Percentiles rank a stretch among this genome's conserved stretches.
These are phyloP conservation scores for Cervus canadensis DNA, from an alignment of 2,113 vertebrate genomes.

Conservation along the genomic window DNA sequence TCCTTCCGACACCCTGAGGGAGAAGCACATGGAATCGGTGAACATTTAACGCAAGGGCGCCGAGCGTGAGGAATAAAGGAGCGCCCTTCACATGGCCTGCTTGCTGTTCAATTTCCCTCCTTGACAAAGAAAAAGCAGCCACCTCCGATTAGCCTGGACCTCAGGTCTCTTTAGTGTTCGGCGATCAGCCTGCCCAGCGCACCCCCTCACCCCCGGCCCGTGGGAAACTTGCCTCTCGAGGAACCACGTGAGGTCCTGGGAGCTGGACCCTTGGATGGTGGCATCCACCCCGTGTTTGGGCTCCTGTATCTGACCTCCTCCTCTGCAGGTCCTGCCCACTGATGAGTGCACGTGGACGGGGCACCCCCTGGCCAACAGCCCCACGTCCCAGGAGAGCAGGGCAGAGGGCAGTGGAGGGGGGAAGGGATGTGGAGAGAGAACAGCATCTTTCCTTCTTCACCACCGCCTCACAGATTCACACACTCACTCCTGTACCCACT, in stretches of 20 bases:
- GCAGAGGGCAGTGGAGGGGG: rapidly evolving
- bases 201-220: rapidly evolving
- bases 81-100: rapidly evolving
- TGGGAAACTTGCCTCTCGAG: neutral
- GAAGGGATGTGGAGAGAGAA: too few relatives aligned
- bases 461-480: too few relatives aligned
- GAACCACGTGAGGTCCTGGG: too few relatives aligned
- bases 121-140: neutral
- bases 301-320: too few relatives aligned
- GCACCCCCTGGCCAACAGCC: neutral
- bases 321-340: neutral
- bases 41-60: rapidly evolving
- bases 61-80: rapidly evolving
- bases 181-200: neutral
- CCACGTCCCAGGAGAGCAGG: neutral
- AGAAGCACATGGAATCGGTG: neutral
- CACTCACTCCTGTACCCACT: neutral
- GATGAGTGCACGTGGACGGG: rapidly evolving
- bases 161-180: rapidly evolving
- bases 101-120: neutral
- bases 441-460: rapidly evolving
- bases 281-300: neutral
- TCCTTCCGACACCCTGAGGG: neutral
- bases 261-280: neutral
- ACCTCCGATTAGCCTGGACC: rapidly evolving